These are phyloP conservation scores for Sturnira hondurensis DNA, from an alignment of 2,113 vertebrate genomes.

Conservation along the genomic window DNA sequence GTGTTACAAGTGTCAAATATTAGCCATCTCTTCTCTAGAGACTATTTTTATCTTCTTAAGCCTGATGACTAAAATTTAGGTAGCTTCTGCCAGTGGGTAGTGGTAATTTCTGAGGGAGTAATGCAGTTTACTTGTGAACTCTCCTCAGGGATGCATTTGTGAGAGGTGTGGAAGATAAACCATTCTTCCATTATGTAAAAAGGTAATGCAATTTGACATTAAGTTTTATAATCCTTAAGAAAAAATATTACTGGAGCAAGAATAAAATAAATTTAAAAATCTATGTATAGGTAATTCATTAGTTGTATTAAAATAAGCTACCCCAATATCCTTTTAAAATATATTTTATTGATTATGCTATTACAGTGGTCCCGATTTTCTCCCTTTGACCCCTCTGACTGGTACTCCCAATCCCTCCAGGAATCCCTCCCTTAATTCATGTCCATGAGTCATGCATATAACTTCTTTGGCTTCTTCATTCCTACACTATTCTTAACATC, in stretches of 20 bases:
- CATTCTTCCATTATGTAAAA: not conserved
- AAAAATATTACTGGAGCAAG: not conserved
- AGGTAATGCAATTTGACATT: not conserved
- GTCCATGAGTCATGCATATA: too few species aligned
- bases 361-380: too few species aligned
- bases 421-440: too few species aligned
- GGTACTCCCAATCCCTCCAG: too few species aligned
- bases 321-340: not conserved
- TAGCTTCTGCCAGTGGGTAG: not conserved
- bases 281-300: not conserved
- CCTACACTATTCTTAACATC: too few species aligned
- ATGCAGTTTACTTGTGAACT: not conserved
- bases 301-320: not conserved
- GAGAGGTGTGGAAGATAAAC: not conserved
- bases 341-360: too few species aligned
- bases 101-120: not conserved
- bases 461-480: too few species aligned
- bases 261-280: not conserved
- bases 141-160: not conserved
- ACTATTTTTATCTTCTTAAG: not conserved
- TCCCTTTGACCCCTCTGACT: too few species aligned
- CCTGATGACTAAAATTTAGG: not conserved
- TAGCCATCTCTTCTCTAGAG: not conserved
- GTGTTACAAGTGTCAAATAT: not conserved
- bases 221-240: slow-evolving; percentile 4